A percentile compares a stretch with the other conserved stretches of the same genome.
Conservation (phyloP, 2,797 vertebrate species). For the Chelmon rostratus region DNA sequence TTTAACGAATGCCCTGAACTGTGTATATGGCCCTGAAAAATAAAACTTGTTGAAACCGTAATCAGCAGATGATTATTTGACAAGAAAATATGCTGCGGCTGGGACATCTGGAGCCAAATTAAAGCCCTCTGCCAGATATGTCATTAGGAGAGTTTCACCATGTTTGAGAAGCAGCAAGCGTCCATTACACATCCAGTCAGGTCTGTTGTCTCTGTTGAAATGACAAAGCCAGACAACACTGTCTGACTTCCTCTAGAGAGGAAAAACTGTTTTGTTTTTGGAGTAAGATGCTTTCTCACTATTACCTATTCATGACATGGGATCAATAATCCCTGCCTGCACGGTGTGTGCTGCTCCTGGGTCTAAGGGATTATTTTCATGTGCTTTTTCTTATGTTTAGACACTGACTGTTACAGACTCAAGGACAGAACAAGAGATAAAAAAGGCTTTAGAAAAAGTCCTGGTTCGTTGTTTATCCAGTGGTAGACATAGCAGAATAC, state of each 20-base stretch:
- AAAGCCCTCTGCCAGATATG: slow-evolving; percentile 1
- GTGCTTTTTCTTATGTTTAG: slow-evolving; percentile 56
- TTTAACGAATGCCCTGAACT: not conserved
- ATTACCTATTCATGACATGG: slow-evolving; percentile 70
- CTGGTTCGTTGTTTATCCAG: slow-evolving; percentile 38
- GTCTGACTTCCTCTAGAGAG: slow-evolving; percentile 15
- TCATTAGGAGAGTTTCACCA: slow-evolving; percentile 22
- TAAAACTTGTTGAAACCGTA: not conserved
- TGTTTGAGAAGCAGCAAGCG: slow-evolving; percentile 31
- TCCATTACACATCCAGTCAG: slow-evolving; percentile 22
- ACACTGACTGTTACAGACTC: slow-evolving; percentile 51
- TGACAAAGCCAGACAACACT: slow-evolving; percentile 14
- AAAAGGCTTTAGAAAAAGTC: slow-evolving; percentile 36
- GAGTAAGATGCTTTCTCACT: slow-evolving; percentile 40
- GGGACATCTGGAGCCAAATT: slow-evolving; percentile 15
- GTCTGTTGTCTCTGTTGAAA: slow-evolving; percentile 12
- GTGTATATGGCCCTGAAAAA: not conserved
- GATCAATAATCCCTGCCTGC: slow-evolving; percentile 59
- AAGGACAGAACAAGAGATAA: slow-evolving; percentile 48
- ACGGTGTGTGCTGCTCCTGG: slow-evolving; percentile 45
- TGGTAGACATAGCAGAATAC: slow-evolving; percentile 39
- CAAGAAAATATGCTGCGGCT: slow-evolving; percentile 25
- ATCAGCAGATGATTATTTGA: slow-evolving; percentile 7
- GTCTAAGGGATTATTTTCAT: slow-evolving; percentile 62
- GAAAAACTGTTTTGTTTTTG: slow-evolving; percentile 46